A percentile compares a stretch with the other conserved stretches of the same genome.
Evolutionary conservation across 2,113 vertebrate genomes (phyloP).

Genomic region (Sebastes fasciatus): DNA sequence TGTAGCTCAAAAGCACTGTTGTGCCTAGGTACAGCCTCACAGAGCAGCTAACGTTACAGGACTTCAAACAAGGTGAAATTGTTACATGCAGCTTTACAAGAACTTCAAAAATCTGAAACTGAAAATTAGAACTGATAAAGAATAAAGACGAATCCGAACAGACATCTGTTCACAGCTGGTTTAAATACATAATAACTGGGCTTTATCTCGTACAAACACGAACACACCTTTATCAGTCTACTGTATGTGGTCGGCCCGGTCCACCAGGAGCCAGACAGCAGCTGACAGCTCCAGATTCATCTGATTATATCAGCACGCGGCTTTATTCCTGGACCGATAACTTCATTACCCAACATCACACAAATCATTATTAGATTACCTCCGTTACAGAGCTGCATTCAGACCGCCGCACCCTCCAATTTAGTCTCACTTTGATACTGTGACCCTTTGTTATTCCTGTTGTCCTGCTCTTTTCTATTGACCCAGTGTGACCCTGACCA

Average conservation of each 20-base stretch:
- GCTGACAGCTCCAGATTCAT: constrained; percentile 41
- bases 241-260: background rate
- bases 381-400: background rate
- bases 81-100: background rate
- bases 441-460: background rate
- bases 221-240: background rate
- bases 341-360: constrained; percentile 32
- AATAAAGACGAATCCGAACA: background rate
- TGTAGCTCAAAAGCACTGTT: no score
- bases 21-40: no score
- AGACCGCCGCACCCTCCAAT: background rate
- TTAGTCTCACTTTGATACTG: background rate
- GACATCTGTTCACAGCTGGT: no score
- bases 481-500: no score
- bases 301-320: constrained; percentile 35
- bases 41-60: no score
- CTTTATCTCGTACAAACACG: background rate
- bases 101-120: background rate
- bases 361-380: constrained; percentile 34
- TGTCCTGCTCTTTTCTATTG: background rate
- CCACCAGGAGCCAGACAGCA: constrained; percentile 28
- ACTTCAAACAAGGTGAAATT: no score
- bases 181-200: background rate
- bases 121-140: background rate
- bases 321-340: constrained; percentile 50